phyloP scores from a whole-genome alignment of 2,797 vertebrate genomes.

The Buceros bicornis region DNA sequence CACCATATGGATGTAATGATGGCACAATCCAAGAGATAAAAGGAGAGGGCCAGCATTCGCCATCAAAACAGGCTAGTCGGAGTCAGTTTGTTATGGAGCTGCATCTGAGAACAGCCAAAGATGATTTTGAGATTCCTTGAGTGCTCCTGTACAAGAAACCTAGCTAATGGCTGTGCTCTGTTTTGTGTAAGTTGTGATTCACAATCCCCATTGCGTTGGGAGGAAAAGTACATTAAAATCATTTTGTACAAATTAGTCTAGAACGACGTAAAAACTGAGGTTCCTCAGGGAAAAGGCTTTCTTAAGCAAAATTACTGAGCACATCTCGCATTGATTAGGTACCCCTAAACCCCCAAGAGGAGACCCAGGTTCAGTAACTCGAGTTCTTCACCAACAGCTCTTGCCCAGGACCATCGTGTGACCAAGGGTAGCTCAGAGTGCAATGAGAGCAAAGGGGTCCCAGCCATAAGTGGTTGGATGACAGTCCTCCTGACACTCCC shows the following conservation, averaged over 20 bases:
- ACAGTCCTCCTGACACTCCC: neutral
- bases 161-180: neutral
- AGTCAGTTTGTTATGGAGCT: neutral
- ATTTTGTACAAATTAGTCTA: neutral
- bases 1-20: neutral
- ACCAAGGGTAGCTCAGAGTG: neutral
- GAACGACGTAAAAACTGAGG: neutral
- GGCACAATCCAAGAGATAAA: neutral
- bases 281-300: neutral
- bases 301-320: neutral
- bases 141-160: neutral
- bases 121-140: neutral
- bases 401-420: neutral
- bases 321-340: neutral
- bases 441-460: neutral
- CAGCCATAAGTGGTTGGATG: neutral
- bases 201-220: rapidly evolving
- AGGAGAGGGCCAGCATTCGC: neutral
- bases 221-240: neutral
- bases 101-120: neutral
- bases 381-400: neutral
- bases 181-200: neutral
- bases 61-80: neutral
- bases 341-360: neutral
- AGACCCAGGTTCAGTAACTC: neutral